Base-by-base conservation (phyloP, 2,888 invertebrate genomes). In the Pogonocherus hispidulus region DNA sequence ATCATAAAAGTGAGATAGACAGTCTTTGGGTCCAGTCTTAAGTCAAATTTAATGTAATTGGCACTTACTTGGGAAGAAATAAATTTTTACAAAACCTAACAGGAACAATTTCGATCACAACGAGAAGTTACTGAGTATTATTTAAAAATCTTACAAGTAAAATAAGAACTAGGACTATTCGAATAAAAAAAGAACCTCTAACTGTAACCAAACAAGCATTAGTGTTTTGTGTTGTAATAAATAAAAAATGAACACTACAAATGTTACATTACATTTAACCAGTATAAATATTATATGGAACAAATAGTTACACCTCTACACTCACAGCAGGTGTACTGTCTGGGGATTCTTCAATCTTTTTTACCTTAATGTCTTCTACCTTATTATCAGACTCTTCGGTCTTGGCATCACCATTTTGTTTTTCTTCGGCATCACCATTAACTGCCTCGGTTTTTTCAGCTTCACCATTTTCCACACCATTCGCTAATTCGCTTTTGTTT, bases 351-450 rank as follows among this genome's bases (percentile, higher is more conserved):
- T 88, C 85, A 44, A 89, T 86, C 71, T 88, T 86, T 85, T 90
- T 90, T 20, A 88, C 87, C 85, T 89, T 89, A 76, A 89, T 88
- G 70, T 89, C 89, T 84, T 79, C 73, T 76, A 79, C 60, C 22
- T 51, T 71, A 18, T 66, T 68, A 18, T 71, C 72, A 9, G 62
- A 56, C 14, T 68, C 72, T 63, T 78, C 78, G 6, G 66, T 64
- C 49, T 70, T 74, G 11, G 68, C 62, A 62, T 70, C 70, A 14
- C 72, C 76, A 57, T 74, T 77, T 59, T 75, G 76, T 69, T 79
- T 74, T 19, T 70, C 67, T 62, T 72, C 76, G 2, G 59, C 37
- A 8, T 67, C 71, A 18, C 75, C 78, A 56, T 76, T 76, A 6
- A 70, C 66, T 56, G 66, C 59, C 22, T 74, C 71, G 51, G 63